Evolutionary conservation across 2,888 invertebrate species (phyloP).

Genomic region (Eustalomyia histrio): DNA sequence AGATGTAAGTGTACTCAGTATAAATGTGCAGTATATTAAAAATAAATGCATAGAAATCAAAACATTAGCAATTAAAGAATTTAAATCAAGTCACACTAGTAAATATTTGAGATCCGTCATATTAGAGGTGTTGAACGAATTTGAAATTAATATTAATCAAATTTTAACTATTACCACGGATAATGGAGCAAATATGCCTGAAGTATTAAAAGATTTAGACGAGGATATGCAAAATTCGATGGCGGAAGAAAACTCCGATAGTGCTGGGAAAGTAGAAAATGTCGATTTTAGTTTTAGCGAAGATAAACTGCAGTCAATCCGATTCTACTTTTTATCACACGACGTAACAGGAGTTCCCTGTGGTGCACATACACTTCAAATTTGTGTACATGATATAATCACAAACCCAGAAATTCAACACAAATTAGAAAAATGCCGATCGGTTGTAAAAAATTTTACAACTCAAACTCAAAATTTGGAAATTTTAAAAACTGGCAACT

Average conservation of each 20-base stretch:
- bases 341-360: constrained; percentile 42
- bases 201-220: constrained; percentile 47
- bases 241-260: background rate
- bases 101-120: constrained; percentile 57
- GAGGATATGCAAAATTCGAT: constrained; percentile 26
- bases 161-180: constrained; percentile 61
- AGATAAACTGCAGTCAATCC: constrained; percentile 24
- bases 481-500: constrained; percentile 39
- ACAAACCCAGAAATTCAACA: constrained; percentile 32
- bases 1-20: constrained; percentile 47
- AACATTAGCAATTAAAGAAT: constrained; percentile 60
- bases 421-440: constrained; percentile 12
- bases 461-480: constrained; percentile 27
- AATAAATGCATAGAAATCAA: constrained; percentile 52
- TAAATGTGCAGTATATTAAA: constrained; percentile 62
- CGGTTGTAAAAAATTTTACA: constrained; percentile 47
- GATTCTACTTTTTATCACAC: constrained; percentile 32
- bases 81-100: constrained; percentile 51
- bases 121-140: constrained; percentile 58
- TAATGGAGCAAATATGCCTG: constrained; percentile 51
- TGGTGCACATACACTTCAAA: constrained; percentile 54
- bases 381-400: constrained; percentile 56
- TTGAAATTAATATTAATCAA: constrained; percentile 51
- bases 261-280: constrained; percentile 16
- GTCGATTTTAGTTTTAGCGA: background rate